Evolutionary conservation across 2,797 vertebrate genomes (phyloP).

Genomic region (Pseudochirops corinnae): DNA sequence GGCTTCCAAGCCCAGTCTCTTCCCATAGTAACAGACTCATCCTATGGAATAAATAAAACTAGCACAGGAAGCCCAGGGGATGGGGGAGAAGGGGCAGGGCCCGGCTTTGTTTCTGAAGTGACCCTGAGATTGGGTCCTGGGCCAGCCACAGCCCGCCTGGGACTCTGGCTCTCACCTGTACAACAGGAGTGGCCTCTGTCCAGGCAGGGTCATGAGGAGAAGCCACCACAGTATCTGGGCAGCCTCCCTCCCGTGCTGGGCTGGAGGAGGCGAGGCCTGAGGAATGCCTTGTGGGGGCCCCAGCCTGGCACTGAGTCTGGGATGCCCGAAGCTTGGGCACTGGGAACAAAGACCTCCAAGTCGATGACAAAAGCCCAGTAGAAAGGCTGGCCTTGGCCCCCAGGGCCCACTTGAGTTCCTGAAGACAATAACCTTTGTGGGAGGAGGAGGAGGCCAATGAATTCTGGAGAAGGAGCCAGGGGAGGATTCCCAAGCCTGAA

Average conservation of each 20-base stretch:
- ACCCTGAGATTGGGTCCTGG: too few relatives aligned
- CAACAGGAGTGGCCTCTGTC: background rate
- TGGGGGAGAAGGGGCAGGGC: background rate
- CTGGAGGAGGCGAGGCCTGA: background rate
- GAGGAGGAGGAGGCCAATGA: constrained; percentile 64
- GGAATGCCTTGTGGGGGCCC: background rate
- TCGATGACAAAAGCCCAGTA: background rate
- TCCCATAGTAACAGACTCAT: too few relatives aligned
- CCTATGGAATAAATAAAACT: too few relatives aligned
- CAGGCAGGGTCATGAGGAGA: background rate
- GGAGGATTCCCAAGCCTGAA: background rate
- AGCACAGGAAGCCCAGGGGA: too few relatives aligned
- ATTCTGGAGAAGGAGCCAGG: background rate
- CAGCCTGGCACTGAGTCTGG: background rate
- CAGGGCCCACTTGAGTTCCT: background rate
- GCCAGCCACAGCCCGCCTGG: too few relatives aligned
- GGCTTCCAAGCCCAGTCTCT: background rate
- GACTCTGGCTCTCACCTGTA: background rate
- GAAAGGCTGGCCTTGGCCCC: background rate
- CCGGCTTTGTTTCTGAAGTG: too few relatives aligned
- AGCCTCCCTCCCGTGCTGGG: background rate
- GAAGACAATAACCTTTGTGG: constrained; percentile 13
- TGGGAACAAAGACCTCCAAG: background rate
- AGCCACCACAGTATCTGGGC: background rate
- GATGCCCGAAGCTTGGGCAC: background rate